These are phyloP conservation scores for Caranx ignobilis DNA, from an alignment of 2,113 vertebrate genomes.

Conservation along the genomic window DNA sequence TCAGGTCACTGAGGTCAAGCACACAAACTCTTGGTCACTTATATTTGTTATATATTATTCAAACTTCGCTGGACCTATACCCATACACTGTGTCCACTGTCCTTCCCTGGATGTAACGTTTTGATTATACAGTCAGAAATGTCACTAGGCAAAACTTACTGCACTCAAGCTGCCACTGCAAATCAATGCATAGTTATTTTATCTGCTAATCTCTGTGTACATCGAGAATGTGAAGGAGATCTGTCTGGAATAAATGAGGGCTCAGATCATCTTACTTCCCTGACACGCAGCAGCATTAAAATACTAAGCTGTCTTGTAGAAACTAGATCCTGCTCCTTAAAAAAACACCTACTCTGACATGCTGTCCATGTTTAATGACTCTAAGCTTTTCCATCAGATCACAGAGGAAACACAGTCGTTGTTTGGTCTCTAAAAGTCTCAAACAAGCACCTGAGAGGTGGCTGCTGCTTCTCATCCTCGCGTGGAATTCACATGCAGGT, in stretches of 20 bases:
- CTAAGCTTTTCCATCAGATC: not conserved
- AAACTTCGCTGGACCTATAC: not conserved
- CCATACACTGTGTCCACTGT: not conserved
- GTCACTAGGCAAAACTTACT: not conserved
- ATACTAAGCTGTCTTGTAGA: slow-evolving; percentile 17
- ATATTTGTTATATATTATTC: too few relatives aligned
- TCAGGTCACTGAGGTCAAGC: slow-evolving; percentile 13
- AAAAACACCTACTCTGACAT: slow-evolving; percentile 2
- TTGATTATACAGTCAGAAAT: not conserved
- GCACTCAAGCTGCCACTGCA: not conserved
- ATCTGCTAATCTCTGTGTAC: slow-evolving; percentile 23
- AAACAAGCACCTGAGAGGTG: not conserved
- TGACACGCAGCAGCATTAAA: slow-evolving; percentile 1
- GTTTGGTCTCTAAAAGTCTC: not conserved
- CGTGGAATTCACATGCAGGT: slow-evolving; percentile 47
- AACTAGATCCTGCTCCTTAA: slow-evolving; percentile 3
- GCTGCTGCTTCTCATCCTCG: not conserved
- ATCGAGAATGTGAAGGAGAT: not conserved
- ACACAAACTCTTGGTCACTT: slow-evolving; percentile 12
- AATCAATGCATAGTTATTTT: not conserved
- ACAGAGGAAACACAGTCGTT: not conserved
- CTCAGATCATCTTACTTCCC: slow-evolving; percentile 13
- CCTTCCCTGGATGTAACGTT: not conserved
- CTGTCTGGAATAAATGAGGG: not conserved
- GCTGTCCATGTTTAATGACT: not conserved